Conservation (phyloP, 2,888 invertebrate genomes). For the Ptycholaimellus sp. region DNA sequence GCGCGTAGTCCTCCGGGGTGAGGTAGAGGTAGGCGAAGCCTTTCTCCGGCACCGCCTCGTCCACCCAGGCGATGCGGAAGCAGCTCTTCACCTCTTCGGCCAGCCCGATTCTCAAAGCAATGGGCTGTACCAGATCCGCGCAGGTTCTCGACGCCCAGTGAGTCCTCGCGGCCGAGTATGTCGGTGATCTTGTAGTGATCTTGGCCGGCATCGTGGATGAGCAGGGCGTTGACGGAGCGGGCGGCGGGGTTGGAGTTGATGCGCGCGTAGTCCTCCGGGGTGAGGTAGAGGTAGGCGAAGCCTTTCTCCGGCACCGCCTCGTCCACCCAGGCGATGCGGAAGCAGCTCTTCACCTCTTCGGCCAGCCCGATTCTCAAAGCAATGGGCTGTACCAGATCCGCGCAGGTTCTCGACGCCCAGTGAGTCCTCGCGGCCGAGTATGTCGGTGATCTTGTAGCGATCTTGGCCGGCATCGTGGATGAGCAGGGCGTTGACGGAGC, state of each 20-base stretch:
- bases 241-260: background rate
- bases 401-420: slow-evolving; percentile 71
- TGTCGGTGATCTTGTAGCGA: slow-evolving; percentile 57
- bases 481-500: too few relatives aligned
- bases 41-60: slow-evolving; percentile 61
- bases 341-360: slow-evolving; percentile 67
- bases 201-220: slow-evolving; percentile 63
- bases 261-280: slow-evolving; percentile 53
- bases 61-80: slow-evolving; percentile 73
- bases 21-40: slow-evolving; percentile 80
- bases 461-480: slow-evolving; percentile 55
- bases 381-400: slow-evolving; percentile 18
- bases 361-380: too few relatives aligned
- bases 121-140: slow-evolving; percentile 19
- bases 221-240: too few relatives aligned
- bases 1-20: slow-evolving; percentile 56
- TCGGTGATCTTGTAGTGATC: slow-evolving; percentile 53
- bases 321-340: slow-evolving; percentile 73
- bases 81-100: slow-evolving; percentile 66
- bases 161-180: slow-evolving; percentile 65
- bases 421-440: slow-evolving; percentile 65
- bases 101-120: too few relatives aligned
- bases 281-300: slow-evolving; percentile 75
- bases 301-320: slow-evolving; percentile 61
- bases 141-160: slow-evolving; percentile 76